Evolutionary conservation across 2,113 vertebrate genomes (phyloP), one percentile per base, ranked within the genome.

Genomic region (Zosterops borbonicus): DNA sequence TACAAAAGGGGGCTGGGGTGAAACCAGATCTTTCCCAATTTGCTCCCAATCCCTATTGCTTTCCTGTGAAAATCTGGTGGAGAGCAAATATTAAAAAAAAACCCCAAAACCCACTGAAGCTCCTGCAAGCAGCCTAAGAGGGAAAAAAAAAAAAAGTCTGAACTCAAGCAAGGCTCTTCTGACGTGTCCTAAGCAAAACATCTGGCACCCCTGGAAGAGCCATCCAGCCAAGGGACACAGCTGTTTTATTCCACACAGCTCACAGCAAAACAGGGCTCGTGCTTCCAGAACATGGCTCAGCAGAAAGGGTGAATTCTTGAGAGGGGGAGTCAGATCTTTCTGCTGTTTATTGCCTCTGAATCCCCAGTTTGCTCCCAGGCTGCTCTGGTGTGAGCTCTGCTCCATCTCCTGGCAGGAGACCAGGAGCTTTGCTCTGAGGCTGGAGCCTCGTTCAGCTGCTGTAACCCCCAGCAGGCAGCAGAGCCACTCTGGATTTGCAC

Each of bases 131-230:
- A 79, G 91, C 63, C 21, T 2, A 12, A 68, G 75, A 77, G 39
- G 81, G 37, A 9, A 39, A 39, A 39, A 55, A 42, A n/a, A 46
- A 42, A 42, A 83, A 94, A 70, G 59, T 35, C 93, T 90, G 35
- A 92, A 70, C 82, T 75, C 24, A 21, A 90, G 89, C 39, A 65
- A 93, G 59, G 80, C 82, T 52, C 59, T 83, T 94, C 85, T 90
- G 93, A 97, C 71, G 79, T 96, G 94, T 96, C 96, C 93, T 75
- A 83, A 80, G 88, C 68, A 96, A 92, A 96, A 97, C 94, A 96
- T 97, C 95, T 96, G 96, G 96, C 93, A 95, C 78, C 85, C 67
- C 90, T 95, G 93, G 76, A 94, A 74, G 92, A 24, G 47, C 79
- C 64, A 1, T 83, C 85, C 94, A 89, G 94, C 93, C 95, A 96